Percentiles rank a stretch among this genome's conserved stretches.
Conservation (phyloP, 2,113 vertebrate genomes). For the Antechinus stuartii region DNA sequence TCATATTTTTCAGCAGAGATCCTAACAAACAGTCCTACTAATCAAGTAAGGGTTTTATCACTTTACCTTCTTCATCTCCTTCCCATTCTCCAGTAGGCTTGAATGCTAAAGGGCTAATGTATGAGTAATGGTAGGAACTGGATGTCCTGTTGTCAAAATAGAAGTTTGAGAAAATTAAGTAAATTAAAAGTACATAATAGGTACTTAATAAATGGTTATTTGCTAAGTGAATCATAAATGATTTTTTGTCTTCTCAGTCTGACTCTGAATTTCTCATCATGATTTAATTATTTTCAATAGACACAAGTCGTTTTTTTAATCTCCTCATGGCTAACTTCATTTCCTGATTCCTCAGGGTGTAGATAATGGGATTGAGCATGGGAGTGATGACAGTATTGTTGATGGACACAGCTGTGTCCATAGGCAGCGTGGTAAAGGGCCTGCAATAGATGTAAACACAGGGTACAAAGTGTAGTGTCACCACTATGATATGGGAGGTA, state of each 20-base stretch:
- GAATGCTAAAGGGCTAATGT: background rate
- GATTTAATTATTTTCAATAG: conserved; percentile 23
- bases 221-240: background rate
- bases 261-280: conserved; percentile 1
- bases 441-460: conserved; percentile 67
- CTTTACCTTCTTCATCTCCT: background rate
- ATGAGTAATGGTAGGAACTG: background rate
- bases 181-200: background rate
- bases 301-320: conserved; percentile 54
- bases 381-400: conserved; percentile 68
- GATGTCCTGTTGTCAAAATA: background rate
- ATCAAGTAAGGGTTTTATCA: background rate
- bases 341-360: conserved; percentile 73
- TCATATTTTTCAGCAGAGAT: background rate
- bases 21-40: background rate
- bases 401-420: conserved; percentile 71
- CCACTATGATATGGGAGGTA: conserved; percentile 72
- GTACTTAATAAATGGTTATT: background rate
- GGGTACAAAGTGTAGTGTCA: conserved; percentile 67
- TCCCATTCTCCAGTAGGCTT: background rate
- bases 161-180: background rate
- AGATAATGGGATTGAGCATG: conserved; percentile 75
- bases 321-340: conserved; percentile 72
- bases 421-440: conserved; percentile 62
- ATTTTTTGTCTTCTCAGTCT: background rate